Conservation (phyloP, 92 coral and sea anemone species). For the Epizoanthus fatuus region DNA sequence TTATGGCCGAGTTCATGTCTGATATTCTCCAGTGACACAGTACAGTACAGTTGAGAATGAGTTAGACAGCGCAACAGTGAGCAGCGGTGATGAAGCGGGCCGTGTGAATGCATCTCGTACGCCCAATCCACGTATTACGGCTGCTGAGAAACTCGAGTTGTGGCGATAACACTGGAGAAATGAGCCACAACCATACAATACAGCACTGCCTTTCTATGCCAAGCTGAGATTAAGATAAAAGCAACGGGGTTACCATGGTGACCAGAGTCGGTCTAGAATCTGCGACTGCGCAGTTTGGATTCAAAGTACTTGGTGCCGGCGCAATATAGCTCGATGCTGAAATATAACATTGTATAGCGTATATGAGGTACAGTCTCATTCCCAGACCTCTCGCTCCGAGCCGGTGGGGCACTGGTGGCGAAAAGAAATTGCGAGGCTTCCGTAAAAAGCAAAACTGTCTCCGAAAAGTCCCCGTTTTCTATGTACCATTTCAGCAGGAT, state of each 20-base stretch:
- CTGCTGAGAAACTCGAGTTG: conserved; percentile 20
- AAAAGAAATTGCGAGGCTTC: too few species aligned
- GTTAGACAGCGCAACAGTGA: background rate
- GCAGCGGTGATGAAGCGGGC: background rate
- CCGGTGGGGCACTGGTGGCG: too few species aligned
- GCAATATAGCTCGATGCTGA: background rate
- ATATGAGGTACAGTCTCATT: too few species aligned
- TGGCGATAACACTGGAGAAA: conserved; percentile 10
- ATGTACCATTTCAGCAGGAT: too few species aligned
- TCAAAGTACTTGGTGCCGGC: background rate
- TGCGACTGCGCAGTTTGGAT: too few species aligned
- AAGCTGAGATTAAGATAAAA: background rate
- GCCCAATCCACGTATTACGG: conserved; percentile 5
- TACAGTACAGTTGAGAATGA: background rate
- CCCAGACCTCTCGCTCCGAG: too few species aligned
- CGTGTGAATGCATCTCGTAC: background rate
- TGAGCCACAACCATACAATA: background rate
- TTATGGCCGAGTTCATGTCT: too few species aligned
- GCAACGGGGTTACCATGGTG: too few species aligned
- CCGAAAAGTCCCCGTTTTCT: too few species aligned
- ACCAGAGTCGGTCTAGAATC: too few species aligned
- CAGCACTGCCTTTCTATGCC: background rate
- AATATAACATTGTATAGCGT: background rate
- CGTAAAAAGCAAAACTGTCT: too few species aligned
- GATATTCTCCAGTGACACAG: conserved; percentile 5